Evolutionary conservation across 2,888 invertebrate species (phyloP), one percentile per base, ranked within the genome.

Genomic region (Oeneis ivallda): DNA sequence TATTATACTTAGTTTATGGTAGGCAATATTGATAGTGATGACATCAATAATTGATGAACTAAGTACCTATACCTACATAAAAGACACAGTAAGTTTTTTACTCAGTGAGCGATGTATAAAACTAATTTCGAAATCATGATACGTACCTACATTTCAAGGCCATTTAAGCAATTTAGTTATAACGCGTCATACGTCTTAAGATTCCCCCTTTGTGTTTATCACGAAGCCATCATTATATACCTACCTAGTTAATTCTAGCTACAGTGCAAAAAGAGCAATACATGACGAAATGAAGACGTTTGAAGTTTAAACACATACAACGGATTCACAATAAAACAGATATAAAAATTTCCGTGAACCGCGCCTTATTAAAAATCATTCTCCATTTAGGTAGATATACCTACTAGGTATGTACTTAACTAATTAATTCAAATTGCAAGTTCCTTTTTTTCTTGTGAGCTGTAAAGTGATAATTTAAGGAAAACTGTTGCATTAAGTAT

Each of bases 211-310:
- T 73, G 73, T 49, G 52, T 58, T 68, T 65, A 66, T 68, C 66
- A 70, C 68, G 59, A 70, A 64, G 70, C 69, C 69, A 72, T 74
- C 19, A 50, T 50, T 47, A 47, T 66, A 71, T 72, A 70, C 70
- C 65, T 65, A 62, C 2, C 1, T 47, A 57, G 57, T 69, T 69
- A 70, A 71, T 72, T 69, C 72, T 61, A 77, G 79, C 81, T 82
- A 85, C 81, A 82, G 75, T 80, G 81, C 82, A 83, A 85, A 84
- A 83, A 82, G 71, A 76, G 78, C 81, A 79, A 81, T 78, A 47
- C 13, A 41, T 13, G 11, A 19, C 17, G 54, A 56, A 17, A 19
- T 11, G 54, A 56, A 17, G 11, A 39, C 13, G 39, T 39, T 11
- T 54, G 17, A 41, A 32, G 15, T 26, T 45, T 15, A 57, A 58